Evolutionary conservation across 2,888 invertebrate species (phyloP), one percentile per base, ranked within the genome.

Genomic region (Lymantria dispar): DNA sequence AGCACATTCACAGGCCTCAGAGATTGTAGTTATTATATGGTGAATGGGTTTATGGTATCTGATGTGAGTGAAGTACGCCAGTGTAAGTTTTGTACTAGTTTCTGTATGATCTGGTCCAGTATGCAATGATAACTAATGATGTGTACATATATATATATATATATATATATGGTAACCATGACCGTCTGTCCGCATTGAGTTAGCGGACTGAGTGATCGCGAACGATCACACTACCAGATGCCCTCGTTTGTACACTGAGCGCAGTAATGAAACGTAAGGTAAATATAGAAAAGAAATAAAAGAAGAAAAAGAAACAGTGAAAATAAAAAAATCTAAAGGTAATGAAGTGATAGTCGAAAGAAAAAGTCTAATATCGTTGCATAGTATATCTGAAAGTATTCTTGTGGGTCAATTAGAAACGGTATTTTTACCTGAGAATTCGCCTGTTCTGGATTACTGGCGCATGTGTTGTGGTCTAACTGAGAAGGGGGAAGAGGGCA

Each of bases 401-500:
- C 70, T 85, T 82, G 90, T 87, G 90, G 90, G 87, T 87, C 88
- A 85, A 82, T 82, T 87, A 89, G 79, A 87, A 87, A 88, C 82
- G 84, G 85, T 84, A 86, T 82, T 84, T 87, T 94, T 94, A 94
- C 94, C 94, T 94, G 94, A 93, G 93, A 91, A 85, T 85, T 90
- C 93, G 93, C 93, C 93, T 94, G 94, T 93, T 94, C 94, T 93
- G 93, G 93, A 93, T 93, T 92, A 91, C 91, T 92, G 92, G 91
- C 92, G 94, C 93, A 95, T 95, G 94, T 94, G 95, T 94, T 95
- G 94, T 95, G 94, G 95, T 95, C 95, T 95, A 95, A 95, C 95
- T 95, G 94, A 93, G 92, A 94, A 94, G 95, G 94, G 94, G 95
- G 94, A 94, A 95, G 95, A 95, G 95, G 95, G 96, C 96, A 96